Percentiles rank a stretch among this genome's conserved stretches.
phyloP scores from a whole-genome alignment of 2,113 vertebrate genomes.

The Nansenia antarctica region DNA sequence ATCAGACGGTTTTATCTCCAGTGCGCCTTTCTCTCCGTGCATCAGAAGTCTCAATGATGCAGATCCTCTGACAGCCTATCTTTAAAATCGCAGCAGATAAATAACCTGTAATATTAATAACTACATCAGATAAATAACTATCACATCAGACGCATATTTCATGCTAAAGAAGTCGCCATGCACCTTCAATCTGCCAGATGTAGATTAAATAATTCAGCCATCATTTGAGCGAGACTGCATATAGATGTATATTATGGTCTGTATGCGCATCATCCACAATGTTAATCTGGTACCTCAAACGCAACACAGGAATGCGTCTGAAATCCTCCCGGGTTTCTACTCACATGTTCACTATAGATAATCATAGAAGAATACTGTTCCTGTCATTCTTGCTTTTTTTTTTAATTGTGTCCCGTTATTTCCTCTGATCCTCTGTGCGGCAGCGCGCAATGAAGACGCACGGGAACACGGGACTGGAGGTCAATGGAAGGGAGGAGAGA shows the following conservation, averaged over 20 bases:
- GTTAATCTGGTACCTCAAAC: background rate
- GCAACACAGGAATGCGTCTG: background rate
- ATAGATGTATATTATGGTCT: background rate
- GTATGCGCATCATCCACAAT: background rate
- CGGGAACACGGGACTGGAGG: constrained; percentile 51
- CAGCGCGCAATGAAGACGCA: constrained; percentile 12
- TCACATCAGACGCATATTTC: background rate
- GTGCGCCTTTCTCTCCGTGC: constrained; percentile 23
- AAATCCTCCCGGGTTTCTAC: background rate
- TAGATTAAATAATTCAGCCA: background rate
- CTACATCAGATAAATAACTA: background rate
- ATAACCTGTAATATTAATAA: background rate
- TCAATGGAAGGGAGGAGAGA: constrained; percentile 8
- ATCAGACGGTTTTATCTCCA: constrained; percentile 15
- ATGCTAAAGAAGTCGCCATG: background rate
- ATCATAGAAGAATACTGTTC: background rate
- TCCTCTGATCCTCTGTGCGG: constrained; percentile 15
- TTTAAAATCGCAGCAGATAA: background rate
- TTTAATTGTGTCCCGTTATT: constrained; percentile 39
- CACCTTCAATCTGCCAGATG: background rate
- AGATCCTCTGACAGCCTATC: constrained; percentile 4
- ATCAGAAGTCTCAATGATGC: constrained; percentile 39
- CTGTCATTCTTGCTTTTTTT: constrained; percentile 24
- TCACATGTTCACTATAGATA: background rate
- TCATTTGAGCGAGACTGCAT: background rate